Conservation (phyloP, 23 tunicate species). For the Aplidium turbinatum region DNA sequence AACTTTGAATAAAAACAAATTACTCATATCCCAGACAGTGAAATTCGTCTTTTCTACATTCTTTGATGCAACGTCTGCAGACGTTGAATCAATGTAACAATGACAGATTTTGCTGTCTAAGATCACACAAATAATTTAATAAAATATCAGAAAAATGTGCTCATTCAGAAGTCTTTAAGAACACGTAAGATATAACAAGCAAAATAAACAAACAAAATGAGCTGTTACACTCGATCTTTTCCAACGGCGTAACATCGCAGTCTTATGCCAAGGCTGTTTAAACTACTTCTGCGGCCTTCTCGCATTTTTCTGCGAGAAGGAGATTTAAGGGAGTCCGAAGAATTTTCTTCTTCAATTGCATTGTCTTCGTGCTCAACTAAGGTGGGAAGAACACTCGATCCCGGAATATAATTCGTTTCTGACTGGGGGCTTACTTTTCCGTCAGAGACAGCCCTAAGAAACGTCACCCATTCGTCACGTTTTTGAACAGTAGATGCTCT, state of each 20-base stretch:
- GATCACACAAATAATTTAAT: too few relatives aligned
- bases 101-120: too few relatives aligned
- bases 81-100: too few relatives aligned
- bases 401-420: conserved; percentile 39
- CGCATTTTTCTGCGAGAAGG: conserved; percentile 47
- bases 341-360: conserved; percentile 30
- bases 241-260: conserved; percentile 33
- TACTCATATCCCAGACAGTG: too few relatives aligned
- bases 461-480: conserved; percentile 70
- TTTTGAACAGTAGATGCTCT: conserved; percentile 28
- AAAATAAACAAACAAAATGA: too few relatives aligned
- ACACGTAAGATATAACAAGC: too few relatives aligned
- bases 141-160: too few relatives aligned
- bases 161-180: too few relatives aligned
- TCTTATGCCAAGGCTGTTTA: conserved; percentile 40
- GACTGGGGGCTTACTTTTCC: conserved; percentile 10
- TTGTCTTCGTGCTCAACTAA: conserved; percentile 55
- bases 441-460: conserved; percentile 31
- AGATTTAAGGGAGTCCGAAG: conserved; percentile 32
- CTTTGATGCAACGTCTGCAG: too few relatives aligned
- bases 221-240: too few relatives aligned
- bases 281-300: conserved; percentile 38
- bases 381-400: conserved; percentile 61
- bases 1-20: too few relatives aligned
- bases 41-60: too few relatives aligned